Percentiles rank a stretch among this genome's conserved stretches.
These are phyloP conservation scores for Ganaspis sp. DNA, from an alignment of 1,140 invertebrate species.

Conservation along the genomic window DNA sequence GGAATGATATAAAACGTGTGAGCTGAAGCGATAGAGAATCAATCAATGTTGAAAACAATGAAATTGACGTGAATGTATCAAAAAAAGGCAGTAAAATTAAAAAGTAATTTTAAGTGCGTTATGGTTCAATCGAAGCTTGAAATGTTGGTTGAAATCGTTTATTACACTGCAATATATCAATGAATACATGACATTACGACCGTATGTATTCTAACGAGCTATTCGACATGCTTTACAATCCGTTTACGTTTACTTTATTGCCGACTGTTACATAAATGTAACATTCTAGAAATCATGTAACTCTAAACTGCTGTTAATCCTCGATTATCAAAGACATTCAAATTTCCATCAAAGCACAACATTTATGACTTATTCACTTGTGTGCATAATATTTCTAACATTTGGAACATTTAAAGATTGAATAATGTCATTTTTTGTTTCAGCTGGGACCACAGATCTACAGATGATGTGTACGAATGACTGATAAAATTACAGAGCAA, in stretches of 20 bases:
- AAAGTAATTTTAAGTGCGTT: slow-evolving; percentile 12
- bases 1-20: background rate
- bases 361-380: too few species aligned
- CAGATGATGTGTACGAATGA: too few species aligned
- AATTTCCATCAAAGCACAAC: too few species aligned
- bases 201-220: slow-evolving; percentile 23
- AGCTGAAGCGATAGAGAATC: background rate
- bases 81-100: slow-evolving; percentile 2
- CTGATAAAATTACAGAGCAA: too few species aligned
- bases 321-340: background rate
- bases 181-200: slow-evolving; percentile 6
- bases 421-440: too few species aligned
- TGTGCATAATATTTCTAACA: too few species aligned
- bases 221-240: slow-evolving; percentile 56
- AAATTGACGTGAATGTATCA: background rate
- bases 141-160: background rate
- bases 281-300: background rate
- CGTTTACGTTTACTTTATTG: slow-evolving; percentile 59
- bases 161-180: slow-evolving; percentile 4
- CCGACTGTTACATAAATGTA: slow-evolving; percentile 34
- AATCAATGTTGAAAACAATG: background rate
- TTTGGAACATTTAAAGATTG: background rate
- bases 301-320: background rate
- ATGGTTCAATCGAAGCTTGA: background rate
- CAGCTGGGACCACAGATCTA: too few species aligned